Percentiles rank a stretch among this genome's conserved stretches.
These are phyloP conservation scores for Struthio camelus DNA, from an alignment of 2,113 vertebrate genomes.

Conservation along the genomic window DNA sequence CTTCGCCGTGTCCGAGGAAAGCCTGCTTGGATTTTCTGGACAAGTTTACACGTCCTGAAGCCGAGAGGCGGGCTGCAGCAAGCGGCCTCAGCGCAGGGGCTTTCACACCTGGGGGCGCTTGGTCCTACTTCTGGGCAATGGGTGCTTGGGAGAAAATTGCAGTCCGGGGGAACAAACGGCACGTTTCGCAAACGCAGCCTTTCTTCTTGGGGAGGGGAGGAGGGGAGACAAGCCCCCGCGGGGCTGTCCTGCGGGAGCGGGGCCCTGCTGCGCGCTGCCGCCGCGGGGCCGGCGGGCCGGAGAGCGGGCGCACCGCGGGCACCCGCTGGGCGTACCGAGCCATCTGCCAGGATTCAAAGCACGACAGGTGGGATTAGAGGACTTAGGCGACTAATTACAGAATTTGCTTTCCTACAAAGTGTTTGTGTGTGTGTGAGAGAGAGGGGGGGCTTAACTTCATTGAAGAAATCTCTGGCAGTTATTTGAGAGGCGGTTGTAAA, in stretches of 20 bases:
- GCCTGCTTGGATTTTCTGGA: not conserved
- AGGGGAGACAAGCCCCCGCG: rapidly evolving
- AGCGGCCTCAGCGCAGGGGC: not conserved
- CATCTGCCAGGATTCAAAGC: constrained; percentile 14
- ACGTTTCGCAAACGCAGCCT: not conserved
- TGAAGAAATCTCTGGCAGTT: constrained; percentile 49
- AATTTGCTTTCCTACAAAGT: constrained; percentile 35
- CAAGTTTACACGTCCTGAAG: rapidly evolving
- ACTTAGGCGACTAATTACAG: constrained; percentile 43
- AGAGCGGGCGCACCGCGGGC: no score
- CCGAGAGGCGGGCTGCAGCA: not conserved
- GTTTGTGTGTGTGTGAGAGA: not conserved
- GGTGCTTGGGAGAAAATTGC: not conserved
- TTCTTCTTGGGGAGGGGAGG: not conserved
- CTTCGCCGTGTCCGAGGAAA: not conserved
- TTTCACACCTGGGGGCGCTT: not conserved
- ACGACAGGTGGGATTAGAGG: constrained; percentile 7
- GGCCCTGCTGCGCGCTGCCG: no score
- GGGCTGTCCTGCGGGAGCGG: no score
- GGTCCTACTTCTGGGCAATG: not conserved
- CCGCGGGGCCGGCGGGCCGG: no score
- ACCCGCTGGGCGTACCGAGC: not conserved
- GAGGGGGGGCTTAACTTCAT: constrained; percentile 52
- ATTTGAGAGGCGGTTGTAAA: constrained; percentile 35
- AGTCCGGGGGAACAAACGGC: not conserved